A percentile compares a stretch with the other conserved stretches of the same genome.
phyloP scores from a whole-genome alignment of 1,140 invertebrate genomes.

The fruit fly (Drosophila melanogaster) region DNA sequence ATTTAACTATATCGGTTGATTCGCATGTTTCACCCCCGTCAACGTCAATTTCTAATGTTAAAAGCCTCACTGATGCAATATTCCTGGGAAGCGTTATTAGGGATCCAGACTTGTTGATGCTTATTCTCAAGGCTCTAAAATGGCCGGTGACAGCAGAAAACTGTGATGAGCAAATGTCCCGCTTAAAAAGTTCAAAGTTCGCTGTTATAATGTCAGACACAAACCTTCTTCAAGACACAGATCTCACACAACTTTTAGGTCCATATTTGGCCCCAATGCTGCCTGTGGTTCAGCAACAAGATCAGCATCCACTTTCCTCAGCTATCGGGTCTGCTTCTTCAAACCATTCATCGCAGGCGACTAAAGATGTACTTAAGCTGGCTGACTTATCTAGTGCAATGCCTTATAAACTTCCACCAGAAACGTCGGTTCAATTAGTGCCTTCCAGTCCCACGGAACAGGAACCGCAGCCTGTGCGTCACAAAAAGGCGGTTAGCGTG shows the following conservation, averaged over 20 bases:
- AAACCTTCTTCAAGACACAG: constrained; percentile 79
- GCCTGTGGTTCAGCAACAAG: constrained; percentile 53
- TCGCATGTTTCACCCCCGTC: constrained; percentile 1
- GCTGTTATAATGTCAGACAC: constrained; percentile 74
- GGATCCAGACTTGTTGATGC: constrained; percentile 76
- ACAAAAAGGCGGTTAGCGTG: constrained; percentile 12
- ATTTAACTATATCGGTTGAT: constrained; percentile 4
- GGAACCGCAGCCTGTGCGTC: constrained; percentile 22
- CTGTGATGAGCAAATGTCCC: constrained; percentile 71
- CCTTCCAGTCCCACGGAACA: constrained; percentile 72
- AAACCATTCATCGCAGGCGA: constrained; percentile 23
- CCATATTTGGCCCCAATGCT: constrained; percentile 74
- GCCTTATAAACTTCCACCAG: constrained; percentile 79
- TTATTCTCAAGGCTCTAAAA: constrained; percentile 80
- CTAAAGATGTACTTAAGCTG: constrained; percentile 26
- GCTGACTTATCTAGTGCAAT: constrained; percentile 65
- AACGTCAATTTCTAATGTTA: constrained; percentile 42
- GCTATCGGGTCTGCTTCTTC: constrained; percentile 8
- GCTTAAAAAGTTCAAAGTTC: constrained; percentile 75
- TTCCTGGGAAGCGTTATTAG: constrained; percentile 75
- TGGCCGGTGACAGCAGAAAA: constrained; percentile 72
- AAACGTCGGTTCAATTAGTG: constrained; percentile 80
- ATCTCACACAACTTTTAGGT: constrained; percentile 78
- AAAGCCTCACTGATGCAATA: constrained; percentile 67
- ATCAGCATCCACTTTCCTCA: constrained; percentile 15